Evolutionary conservation across 1,140 invertebrate genomes (phyloP).

Genomic region (Hycleus cichorii): DNA sequence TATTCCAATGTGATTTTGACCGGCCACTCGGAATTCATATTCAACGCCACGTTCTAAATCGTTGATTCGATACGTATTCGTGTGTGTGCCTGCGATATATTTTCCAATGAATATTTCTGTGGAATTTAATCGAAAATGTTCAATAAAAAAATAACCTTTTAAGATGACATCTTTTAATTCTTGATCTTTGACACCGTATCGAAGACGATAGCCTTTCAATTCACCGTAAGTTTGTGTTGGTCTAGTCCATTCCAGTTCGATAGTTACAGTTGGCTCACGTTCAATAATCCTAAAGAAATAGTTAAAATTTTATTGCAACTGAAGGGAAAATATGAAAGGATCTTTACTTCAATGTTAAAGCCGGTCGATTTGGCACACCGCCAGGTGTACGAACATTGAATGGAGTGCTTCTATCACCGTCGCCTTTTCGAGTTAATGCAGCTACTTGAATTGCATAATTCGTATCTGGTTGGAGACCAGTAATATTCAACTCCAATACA

Average conservation of each 20-base stretch:
- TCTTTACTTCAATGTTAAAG: constrained; percentile 71
- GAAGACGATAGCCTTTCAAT: constrained; percentile 74
- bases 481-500: constrained; percentile 73
- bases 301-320: not conserved
- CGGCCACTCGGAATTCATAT: constrained; percentile 91
- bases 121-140: not conserved
- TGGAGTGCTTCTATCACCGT: constrained; percentile 79
- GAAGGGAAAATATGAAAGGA: constrained; percentile 21
- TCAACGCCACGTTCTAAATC: constrained; percentile 81
- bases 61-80: constrained; percentile 53
- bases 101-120: not conserved
- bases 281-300: constrained; percentile 59
- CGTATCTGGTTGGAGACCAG: constrained; percentile 86
- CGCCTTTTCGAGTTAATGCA: constrained; percentile 88
- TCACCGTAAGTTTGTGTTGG: constrained; percentile 84
- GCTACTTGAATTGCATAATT: constrained; percentile 89
- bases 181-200: constrained; percentile 81
- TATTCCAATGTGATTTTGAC: constrained; percentile 84
- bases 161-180: constrained; percentile 62
- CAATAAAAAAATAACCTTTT: constrained; percentile 39
- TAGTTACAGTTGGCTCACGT: constrained; percentile 72
- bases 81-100: constrained; percentile 44
- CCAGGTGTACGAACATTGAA: constrained; percentile 83
- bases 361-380: constrained; percentile 84
- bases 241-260: constrained; percentile 85